These are phyloP conservation scores for Paratrypauchen microcephalus DNA, from an alignment of 2,797 vertebrate species.

Conservation along the genomic window DNA sequence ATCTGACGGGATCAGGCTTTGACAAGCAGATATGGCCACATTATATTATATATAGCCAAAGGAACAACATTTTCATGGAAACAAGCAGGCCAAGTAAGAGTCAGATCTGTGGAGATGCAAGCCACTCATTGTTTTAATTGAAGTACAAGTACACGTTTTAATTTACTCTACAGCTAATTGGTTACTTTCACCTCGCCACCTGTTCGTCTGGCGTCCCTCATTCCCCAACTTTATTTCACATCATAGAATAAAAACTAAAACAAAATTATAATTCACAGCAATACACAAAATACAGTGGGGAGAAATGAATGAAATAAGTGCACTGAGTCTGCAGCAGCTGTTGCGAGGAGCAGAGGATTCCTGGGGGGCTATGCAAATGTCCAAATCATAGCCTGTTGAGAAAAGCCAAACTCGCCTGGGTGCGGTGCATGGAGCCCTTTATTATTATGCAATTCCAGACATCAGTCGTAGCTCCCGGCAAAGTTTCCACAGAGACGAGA, in stretches of 20 bases:
- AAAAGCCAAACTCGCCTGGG: conserved; percentile 45
- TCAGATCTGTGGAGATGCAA: too few relatives aligned
- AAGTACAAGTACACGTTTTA: too few relatives aligned
- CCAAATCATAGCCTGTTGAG: conserved; percentile 35
- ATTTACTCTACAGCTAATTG: too few relatives aligned
- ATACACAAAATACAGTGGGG: conserved; percentile 3
- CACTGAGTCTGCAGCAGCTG: conserved; percentile 28
- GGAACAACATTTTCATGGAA: too few relatives aligned
- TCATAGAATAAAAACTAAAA: neutral
- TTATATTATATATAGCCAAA: too few relatives aligned
- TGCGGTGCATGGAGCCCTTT: conserved; percentile 45
- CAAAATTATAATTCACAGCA: conserved; percentile 12
- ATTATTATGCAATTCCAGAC: conserved; percentile 56
- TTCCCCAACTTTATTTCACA: neutral
- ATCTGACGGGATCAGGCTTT: too few relatives aligned
- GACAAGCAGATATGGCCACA: too few relatives aligned
- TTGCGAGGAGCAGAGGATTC: conserved; percentile 30
- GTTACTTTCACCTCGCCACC: neutral
- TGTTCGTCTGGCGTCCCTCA: neutral
- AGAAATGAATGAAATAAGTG: conserved; percentile 1
- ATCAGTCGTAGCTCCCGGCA: conserved; percentile 51
- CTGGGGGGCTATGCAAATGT: conserved; percentile 56
- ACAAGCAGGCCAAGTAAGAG: too few relatives aligned
- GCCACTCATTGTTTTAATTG: too few relatives aligned
- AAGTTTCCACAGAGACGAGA: conserved; percentile 44